A percentile compares a stretch with the other conserved stretches of the same genome.
These are phyloP conservation scores for Poliocrania exsul DNA, from an alignment of 2,797 vertebrate genomes.

Conservation along the genomic window DNA sequence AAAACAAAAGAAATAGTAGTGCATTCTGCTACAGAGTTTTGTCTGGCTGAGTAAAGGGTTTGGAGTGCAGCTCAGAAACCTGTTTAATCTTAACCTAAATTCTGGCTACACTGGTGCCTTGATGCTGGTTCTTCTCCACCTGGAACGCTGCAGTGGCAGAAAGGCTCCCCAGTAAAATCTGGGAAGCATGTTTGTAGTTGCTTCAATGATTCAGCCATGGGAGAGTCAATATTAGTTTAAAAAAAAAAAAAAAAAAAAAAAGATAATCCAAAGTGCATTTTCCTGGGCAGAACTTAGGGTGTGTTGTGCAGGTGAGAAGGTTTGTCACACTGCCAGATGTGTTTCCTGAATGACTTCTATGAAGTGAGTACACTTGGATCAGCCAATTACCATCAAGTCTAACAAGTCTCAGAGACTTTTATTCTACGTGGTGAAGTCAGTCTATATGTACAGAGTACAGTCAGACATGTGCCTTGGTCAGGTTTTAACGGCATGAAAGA, in stretches of 20 bases:
- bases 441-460: neutral
- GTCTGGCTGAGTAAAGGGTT: neutral
- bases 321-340: neutral
- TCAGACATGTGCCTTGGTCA: neutral
- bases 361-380: neutral
- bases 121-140: neutral
- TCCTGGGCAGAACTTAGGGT: neutral
- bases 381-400: neutral
- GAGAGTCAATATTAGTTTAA: neutral
- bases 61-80: neutral
- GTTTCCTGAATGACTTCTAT: neutral
- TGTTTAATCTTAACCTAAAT: neutral
- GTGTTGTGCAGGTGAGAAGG: neutral
- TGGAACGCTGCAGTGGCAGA: neutral
- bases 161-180: neutral
- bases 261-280: neutral
- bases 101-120: neutral
- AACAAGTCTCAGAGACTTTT: neutral
- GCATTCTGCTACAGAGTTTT: neutral
- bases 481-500: neutral
- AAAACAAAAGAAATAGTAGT: neutral
- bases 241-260: no score
- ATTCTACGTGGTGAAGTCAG: neutral
- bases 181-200: rapidly evolving
- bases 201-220: neutral